A percentile compares a stretch with the other conserved stretches of the same genome.
phyloP scores from a whole-genome alignment of 1,140 invertebrate species.

The Drosophila setifemur region DNA sequence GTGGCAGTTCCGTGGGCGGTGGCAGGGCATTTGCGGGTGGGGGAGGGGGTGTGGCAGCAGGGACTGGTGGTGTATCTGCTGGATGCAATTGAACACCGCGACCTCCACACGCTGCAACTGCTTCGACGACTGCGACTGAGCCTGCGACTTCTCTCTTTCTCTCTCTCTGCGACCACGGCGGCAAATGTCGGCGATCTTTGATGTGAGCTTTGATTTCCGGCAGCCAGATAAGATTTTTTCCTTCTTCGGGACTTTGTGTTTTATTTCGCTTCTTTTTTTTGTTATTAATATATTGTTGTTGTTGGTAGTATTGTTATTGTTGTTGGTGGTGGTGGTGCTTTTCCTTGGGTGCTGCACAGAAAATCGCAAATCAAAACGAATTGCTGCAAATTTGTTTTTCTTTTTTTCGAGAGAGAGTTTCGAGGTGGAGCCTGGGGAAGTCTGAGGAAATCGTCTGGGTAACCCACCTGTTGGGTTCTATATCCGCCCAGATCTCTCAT shows the following conservation, averaged over 20 bases:
- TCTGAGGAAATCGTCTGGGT: background rate
- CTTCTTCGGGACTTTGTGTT: background rate
- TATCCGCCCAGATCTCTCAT: no score
- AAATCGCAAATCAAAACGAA: conserved; percentile 63
- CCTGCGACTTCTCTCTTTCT: no score
- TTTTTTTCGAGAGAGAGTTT: no score
- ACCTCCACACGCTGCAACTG: conserved; percentile 35
- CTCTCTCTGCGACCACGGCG: conserved; percentile 22
- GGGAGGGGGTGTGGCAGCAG: conserved; percentile 6
- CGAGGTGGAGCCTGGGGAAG: background rate
- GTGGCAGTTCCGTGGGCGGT: background rate
- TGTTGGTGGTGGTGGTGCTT: no score
- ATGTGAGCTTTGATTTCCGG: conserved; percentile 81
- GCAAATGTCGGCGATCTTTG: conserved; percentile 63
- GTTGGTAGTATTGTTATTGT: no score
- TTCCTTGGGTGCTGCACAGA: background rate
- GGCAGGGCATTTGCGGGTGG: background rate
- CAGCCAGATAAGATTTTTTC: conserved; percentile 77
- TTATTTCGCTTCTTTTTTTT: background rate
- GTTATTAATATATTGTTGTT: no score
- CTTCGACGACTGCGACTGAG: conserved; percentile 15
- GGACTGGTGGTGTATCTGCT: conserved; percentile 3
- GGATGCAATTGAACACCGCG: conserved; percentile 61
- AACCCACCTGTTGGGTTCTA: conserved; percentile 33
- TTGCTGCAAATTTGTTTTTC: conserved; percentile 51